A percentile compares a stretch with the other conserved stretches of the same genome.
phyloP scores from a whole-genome alignment of 2,888 invertebrate species.

The Onthophagus sagittarius region DNA sequence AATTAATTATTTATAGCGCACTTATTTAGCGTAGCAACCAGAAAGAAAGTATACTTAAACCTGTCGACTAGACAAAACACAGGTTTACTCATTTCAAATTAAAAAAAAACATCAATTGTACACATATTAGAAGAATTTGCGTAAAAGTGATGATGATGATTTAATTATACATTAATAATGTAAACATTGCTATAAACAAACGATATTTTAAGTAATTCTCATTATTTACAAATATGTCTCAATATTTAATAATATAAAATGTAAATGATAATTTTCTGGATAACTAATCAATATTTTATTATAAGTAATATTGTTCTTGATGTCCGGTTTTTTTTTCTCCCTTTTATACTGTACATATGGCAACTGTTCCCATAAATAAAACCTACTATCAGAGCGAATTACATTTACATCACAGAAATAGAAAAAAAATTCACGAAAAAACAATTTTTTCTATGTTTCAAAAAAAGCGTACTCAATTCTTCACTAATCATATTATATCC shows the following conservation, averaged over 20 bases:
- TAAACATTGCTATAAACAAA: neutral
- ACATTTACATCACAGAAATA: slow-evolving; percentile 9
- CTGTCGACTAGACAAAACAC: neutral
- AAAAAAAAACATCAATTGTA: neutral
- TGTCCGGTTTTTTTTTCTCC: neutral
- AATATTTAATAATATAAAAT: neutral
- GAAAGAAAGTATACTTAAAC: neutral
- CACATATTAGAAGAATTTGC: neutral
- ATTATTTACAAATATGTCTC: neutral
- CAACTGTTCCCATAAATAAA: slow-evolving; percentile 3
- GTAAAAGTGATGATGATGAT: neutral
- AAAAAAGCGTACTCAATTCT: neutral
- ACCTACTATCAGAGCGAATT: neutral
- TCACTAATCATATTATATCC: neutral
- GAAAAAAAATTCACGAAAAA: neutral
- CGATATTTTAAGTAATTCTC: neutral
- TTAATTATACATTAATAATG: neutral
- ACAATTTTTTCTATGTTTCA: neutral
- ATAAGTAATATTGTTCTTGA: neutral
- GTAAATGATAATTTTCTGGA: neutral
- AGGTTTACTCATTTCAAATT: neutral
- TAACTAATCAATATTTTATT: neutral
- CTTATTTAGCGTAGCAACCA: neutral
- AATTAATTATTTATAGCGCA: neutral
- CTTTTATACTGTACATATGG: slow-evolving; percentile 9